phyloP scores from a whole-genome alignment of 2,113 vertebrate genomes.

The Dolichotis patagonum region DNA sequence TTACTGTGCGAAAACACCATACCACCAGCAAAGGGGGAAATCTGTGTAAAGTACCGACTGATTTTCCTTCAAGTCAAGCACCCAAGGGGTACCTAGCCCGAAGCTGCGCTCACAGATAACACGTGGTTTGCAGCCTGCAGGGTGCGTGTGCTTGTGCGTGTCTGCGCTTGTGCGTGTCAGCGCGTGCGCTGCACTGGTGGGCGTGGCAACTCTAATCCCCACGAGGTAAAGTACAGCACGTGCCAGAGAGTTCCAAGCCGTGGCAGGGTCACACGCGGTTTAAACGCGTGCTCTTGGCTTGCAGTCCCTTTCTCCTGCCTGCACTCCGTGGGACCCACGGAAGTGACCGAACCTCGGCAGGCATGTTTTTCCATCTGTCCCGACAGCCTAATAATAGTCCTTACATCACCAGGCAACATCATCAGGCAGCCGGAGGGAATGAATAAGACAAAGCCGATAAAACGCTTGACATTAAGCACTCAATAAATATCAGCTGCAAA shows the following conservation, averaged over 20 bases:
- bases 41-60: background rate
- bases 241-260: background rate
- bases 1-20: background rate
- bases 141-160: background rate
- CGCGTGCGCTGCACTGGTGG: background rate
- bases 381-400: conserved; percentile 56
- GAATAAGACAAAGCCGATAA: conserved; percentile 33
- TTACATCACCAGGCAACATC: conserved; percentile 48
- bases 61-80: conserved; percentile 28
- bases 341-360: background rate
- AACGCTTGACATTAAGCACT: background rate
- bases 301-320: background rate
- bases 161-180: background rate
- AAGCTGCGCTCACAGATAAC: conserved; percentile 2
- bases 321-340: background rate
- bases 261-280: background rate
- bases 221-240: background rate
- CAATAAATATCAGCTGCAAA: conserved; percentile 38
- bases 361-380: conserved; percentile 45
- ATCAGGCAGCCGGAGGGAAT: background rate
- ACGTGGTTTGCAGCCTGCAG: background rate
- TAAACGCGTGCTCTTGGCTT: background rate
- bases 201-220: background rate
- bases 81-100: background rate
- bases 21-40: conserved; percentile 17